These are phyloP conservation scores for Acleris laterana DNA, from an alignment of 2,888 invertebrate species.

Conservation along the genomic window DNA sequence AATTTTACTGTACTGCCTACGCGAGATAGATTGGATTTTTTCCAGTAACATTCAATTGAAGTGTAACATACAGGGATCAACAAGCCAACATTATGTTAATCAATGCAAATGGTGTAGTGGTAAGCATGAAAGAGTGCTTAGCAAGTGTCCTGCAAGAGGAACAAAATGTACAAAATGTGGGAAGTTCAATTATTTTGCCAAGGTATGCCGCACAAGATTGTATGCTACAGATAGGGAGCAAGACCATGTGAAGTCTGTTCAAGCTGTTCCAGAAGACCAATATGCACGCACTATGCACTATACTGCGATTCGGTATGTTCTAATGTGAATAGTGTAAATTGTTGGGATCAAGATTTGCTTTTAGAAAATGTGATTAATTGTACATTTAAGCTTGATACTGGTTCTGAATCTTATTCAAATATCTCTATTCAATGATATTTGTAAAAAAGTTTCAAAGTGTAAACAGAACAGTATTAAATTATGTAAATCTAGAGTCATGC, in stretches of 20 bases:
- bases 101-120: constrained; percentile 8
- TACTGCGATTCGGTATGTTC: neutral
- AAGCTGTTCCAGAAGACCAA: neutral
- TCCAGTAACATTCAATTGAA: too few relatives aligned
- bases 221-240: neutral
- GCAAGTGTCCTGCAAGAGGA: constrained; percentile 9
- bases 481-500: neutral
- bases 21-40: too few relatives aligned
- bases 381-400: constrained; percentile 4
- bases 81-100: neutral
- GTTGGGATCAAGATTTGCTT: neutral
- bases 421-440: constrained; percentile 1
- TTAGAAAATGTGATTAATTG: neutral
- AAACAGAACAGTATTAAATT: neutral
- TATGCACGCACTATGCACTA: too few relatives aligned
- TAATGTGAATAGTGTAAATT: neutral
- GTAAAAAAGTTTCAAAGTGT: neutral
- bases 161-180: neutral
- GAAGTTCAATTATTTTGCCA: neutral
- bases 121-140: neutral
- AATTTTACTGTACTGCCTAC: too few relatives aligned
- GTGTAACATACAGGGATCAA: too few relatives aligned
- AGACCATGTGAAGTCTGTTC: neutral
- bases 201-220: constrained; percentile 6
- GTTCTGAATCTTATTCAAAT: neutral